phyloP scores from a whole-genome alignment of 2,888 invertebrate genomes.

The Apotomis turbidana region DNA sequence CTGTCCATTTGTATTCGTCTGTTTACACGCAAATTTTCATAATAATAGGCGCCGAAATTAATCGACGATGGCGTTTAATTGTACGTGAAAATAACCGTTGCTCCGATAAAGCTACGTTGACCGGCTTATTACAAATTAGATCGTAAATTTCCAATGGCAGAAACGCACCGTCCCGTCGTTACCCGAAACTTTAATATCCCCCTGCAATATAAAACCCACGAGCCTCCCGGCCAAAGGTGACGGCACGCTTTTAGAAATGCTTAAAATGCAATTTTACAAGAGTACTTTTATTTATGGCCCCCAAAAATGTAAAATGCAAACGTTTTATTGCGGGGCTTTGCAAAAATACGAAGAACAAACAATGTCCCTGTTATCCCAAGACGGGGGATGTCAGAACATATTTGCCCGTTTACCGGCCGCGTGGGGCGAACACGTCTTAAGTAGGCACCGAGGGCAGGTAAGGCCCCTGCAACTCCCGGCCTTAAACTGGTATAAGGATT shows the following conservation, averaged over 20 bases:
- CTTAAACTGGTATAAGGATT: constrained; percentile 24
- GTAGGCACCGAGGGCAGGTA: constrained; percentile 57
- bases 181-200: constrained; percentile 65
- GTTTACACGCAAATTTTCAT: constrained; percentile 60
- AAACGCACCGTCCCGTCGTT: constrained; percentile 60
- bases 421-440: constrained; percentile 59
- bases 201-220: constrained; percentile 57
- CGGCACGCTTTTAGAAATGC: constrained; percentile 75
- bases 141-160: constrained; percentile 65
- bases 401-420: constrained; percentile 62
- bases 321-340: constrained; percentile 80
- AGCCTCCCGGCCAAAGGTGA: constrained; percentile 68
- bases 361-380: constrained; percentile 73
- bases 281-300: constrained; percentile 78
- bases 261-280: constrained; percentile 82
- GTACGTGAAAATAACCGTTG: constrained; percentile 15
- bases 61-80: constrained; percentile 30
- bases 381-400: constrained; percentile 72
- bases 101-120: constrained; percentile 16
- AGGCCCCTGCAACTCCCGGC: constrained; percentile 29
- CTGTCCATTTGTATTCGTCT: constrained; percentile 50
- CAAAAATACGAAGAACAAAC: constrained; percentile 81
- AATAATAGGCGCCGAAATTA: constrained; percentile 52
- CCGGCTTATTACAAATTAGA: constrained; percentile 44
- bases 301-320: constrained; percentile 82